Percentiles rank a stretch among this genome's conserved stretches.
phyloP scores from a whole-genome alignment of 2,797 vertebrate species.

The Anableps anableps region DNA sequence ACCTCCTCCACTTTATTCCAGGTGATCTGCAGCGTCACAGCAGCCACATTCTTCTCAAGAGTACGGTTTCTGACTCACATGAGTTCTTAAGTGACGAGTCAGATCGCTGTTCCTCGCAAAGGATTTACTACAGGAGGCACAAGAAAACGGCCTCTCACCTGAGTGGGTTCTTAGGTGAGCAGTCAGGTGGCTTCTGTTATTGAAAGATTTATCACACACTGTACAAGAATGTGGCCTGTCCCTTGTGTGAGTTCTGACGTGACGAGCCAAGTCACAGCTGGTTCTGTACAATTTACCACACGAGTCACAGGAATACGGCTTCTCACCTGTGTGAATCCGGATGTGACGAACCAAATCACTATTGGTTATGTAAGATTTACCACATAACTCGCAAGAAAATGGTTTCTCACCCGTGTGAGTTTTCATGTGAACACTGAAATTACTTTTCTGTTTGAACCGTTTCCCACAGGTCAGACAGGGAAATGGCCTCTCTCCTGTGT shows the following conservation, averaged over 20 bases:
- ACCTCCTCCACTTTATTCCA: background rate
- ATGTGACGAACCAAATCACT: background rate
- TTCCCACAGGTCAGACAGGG: too few species aligned
- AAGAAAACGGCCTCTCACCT: background rate
- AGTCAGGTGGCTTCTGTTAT: background rate
- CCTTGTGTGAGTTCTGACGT: background rate
- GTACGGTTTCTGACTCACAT: background rate
- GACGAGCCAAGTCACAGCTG: background rate
- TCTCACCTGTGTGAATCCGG: background rate
- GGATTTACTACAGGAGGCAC: background rate
- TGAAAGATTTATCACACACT: background rate
- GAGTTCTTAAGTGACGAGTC: background rate
- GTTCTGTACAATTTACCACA: background rate
- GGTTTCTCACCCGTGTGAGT: background rate
- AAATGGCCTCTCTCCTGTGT: too few species aligned
- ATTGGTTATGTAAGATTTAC: background rate
- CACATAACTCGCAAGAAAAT: background rate
- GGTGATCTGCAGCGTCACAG: background rate
- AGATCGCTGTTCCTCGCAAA: background rate
- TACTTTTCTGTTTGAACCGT: too few species aligned
- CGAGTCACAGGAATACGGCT: background rate
- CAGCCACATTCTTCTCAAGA: background rate
- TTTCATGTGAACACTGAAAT: too few species aligned
- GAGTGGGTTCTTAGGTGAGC: background rate
- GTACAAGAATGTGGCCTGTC: background rate